A percentile compares a stretch with the other conserved stretches of the same genome.
Evolutionary conservation across 2,888 invertebrate species (phyloP).

Genomic region (Pecten maximus): DNA sequence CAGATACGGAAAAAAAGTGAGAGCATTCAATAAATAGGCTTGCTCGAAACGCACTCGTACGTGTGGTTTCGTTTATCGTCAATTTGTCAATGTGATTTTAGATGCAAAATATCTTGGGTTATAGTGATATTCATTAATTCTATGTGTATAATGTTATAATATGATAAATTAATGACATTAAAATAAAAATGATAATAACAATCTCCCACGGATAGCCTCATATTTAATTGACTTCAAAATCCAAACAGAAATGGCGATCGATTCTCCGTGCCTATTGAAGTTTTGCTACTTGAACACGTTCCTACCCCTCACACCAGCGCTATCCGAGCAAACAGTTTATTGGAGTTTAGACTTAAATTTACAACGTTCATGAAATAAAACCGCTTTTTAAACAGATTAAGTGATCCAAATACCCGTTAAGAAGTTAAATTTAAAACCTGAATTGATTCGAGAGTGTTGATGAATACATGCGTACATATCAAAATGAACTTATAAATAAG

Average conservation of each 20-base stretch:
- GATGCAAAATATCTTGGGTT: no score
- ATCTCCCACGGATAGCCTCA: not conserved
- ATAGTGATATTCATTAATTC: no score
- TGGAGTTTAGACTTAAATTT: conserved; percentile 45
- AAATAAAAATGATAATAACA: not conserved
- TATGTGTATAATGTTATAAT: no score
- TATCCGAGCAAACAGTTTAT: conserved; percentile 40
- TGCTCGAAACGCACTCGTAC: no score
- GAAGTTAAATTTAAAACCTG: conserved; percentile 33
- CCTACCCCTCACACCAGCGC: conserved; percentile 10
- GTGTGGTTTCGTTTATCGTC: no score
- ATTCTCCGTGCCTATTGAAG: conserved; percentile 37
- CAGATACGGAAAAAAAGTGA: no score
- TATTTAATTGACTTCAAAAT: not conserved
- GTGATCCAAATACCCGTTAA: conserved; percentile 57
- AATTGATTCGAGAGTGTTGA: conserved; percentile 29
- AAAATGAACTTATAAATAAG: conserved; percentile 29
- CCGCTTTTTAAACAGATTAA: conserved; percentile 67
- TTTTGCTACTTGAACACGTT: conserved; percentile 47
- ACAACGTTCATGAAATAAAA: conserved; percentile 56
- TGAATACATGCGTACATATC: not conserved
- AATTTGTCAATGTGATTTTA: no score
- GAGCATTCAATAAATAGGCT: no score
- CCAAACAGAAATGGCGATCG: conserved; percentile 8
- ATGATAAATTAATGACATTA: not conserved